Conservation (phyloP, 2,113 vertebrate species). For the Harpagus bidentatus region DNA sequence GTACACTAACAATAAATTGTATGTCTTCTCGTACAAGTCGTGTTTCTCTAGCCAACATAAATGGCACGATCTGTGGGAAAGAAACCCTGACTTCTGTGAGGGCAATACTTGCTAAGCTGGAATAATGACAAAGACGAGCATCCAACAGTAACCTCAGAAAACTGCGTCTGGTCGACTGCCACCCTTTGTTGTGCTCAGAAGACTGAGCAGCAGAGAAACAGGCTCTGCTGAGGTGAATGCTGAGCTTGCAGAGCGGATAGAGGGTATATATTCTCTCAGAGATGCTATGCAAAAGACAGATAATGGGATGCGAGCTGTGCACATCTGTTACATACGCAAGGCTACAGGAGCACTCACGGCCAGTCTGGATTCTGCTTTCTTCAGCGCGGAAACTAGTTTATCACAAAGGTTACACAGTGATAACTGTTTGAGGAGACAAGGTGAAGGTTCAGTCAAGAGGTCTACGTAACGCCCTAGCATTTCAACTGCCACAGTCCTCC, state of each 20-base stretch:
- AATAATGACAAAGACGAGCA: background rate
- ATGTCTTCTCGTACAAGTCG: background rate
- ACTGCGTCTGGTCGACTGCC: background rate
- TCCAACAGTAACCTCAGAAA: background rate
- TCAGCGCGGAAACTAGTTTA: background rate
- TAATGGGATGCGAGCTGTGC: fast-evolving
- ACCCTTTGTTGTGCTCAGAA: background rate
- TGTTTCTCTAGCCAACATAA: background rate
- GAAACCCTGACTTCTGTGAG: background rate
- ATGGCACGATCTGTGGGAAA: background rate
- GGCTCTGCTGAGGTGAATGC: background rate
- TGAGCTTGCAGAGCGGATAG: background rate
- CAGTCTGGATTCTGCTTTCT: background rate
- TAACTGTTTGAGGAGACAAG: background rate
- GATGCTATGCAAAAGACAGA: background rate
- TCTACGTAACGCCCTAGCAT: background rate
- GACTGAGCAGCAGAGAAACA: background rate
- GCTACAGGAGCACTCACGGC: background rate
- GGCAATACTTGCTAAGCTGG: background rate
- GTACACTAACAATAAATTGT: slow-evolving; percentile 11
- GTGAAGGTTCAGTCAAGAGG: background rate
- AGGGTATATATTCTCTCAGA: background rate
- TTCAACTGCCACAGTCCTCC: background rate
- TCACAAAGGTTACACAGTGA: background rate
- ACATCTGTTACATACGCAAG: background rate